A percentile compares a stretch with the other conserved stretches of the same genome.
Evolutionary conservation across 92 coral and sea anemone genomes (phyloP).

Genomic region (Muricea muricata): DNA sequence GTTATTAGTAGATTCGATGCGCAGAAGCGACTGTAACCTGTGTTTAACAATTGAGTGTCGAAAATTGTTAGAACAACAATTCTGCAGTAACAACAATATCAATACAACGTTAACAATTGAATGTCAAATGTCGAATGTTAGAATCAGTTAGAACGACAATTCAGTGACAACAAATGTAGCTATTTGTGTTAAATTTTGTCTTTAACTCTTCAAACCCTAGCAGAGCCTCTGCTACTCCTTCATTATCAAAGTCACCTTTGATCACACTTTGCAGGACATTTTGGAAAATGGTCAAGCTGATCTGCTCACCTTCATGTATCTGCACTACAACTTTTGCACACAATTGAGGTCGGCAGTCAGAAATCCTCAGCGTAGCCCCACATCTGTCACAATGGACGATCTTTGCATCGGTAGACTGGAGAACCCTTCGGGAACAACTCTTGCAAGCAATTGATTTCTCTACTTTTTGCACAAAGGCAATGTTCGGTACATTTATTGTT

Average conservation of each 20-base stretch:
- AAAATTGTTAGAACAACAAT: no score
- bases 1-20: no score
- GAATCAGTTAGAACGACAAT: no score
- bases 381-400: slow-evolving; percentile 14
- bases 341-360: background rate
- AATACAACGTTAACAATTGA: no score
- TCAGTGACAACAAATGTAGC: slow-evolving; percentile 5
- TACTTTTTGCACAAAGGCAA: background rate
- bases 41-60: no score
- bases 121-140: no score
- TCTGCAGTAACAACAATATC: no score
- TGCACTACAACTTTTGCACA: background rate
- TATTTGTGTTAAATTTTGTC: slow-evolving; percentile 1
- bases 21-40: no score
- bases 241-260: background rate
- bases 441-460: background rate
- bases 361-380: background rate
- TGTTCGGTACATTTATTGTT: background rate
- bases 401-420: background rate
- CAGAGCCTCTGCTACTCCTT: slow-evolving; percentile 16
- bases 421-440: background rate
- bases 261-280: background rate
- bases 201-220: slow-evolving; percentile 4
- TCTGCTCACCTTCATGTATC: background rate
- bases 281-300: background rate